These are phyloP conservation scores for Hypocryptadius cinnamomeus DNA, from an alignment of 2,113 vertebrate genomes.

Conservation along the genomic window DNA sequence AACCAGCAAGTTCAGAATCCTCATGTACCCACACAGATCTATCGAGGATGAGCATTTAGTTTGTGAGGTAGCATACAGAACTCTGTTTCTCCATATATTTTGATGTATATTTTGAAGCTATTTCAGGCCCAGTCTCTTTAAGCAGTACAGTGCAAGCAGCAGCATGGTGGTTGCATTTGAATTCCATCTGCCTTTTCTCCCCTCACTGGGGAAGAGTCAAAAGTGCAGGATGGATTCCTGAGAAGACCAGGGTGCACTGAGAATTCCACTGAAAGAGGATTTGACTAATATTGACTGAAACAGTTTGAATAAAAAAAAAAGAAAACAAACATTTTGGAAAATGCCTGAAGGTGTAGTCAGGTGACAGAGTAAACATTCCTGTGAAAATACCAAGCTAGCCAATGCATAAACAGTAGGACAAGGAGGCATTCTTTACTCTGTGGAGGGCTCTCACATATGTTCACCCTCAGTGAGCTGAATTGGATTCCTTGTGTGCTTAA, in stretches of 20 bases:
- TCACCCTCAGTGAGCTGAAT: not conserved
- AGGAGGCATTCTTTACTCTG: constrained; percentile 1
- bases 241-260: not conserved
- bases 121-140: not conserved
- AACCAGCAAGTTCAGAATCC: not conserved
- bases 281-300: not conserved
- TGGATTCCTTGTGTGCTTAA: not conserved
- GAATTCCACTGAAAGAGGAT: not conserved
- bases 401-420: constrained; percentile 9
- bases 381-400: not conserved
- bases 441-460: not conserved
- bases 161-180: fast-evolving
- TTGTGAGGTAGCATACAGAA: not conserved
- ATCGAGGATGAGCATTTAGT: not conserved
- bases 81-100: not conserved
- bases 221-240: not conserved
- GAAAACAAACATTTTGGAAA: not conserved
- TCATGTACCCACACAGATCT: not conserved
- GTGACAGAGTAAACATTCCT: not conserved
- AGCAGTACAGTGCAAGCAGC: not conserved
- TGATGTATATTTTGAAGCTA: not conserved
- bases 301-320: not conserved
- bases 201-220: not conserved
- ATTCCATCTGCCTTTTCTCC: not conserved
- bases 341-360: not conserved